These are phyloP conservation scores for Ptychochromis oligacanthus DNA, from an alignment of 2,113 vertebrate genomes.

Conservation along the genomic window DNA sequence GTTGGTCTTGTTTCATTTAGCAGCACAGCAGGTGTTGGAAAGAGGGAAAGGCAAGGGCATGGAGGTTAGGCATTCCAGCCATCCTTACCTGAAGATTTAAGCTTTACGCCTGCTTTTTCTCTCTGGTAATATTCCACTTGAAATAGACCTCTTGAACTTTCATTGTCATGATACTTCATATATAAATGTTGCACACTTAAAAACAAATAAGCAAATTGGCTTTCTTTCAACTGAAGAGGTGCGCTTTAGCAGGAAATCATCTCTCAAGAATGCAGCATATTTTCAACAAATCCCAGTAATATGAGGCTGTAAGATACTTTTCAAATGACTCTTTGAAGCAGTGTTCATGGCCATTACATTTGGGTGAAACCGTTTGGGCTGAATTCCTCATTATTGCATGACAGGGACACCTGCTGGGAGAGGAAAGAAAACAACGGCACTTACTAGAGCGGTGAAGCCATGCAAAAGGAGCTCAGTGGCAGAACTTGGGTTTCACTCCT, in stretches of 20 bases:
- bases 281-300: constrained; percentile 10
- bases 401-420: constrained; percentile 79
- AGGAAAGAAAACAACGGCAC: constrained; percentile 60
- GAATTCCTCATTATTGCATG: constrained; percentile 69
- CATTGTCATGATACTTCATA: neutral
- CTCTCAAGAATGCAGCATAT: constrained; percentile 11
- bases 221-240: constrained; percentile 18
- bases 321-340: constrained; percentile 53
- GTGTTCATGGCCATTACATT: constrained; percentile 31
- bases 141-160: neutral
- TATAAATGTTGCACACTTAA: constrained; percentile 13
- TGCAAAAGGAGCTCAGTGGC: constrained; percentile 33
- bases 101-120: constrained; percentile 1
- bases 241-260: constrained; percentile 9
- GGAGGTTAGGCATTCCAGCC: constrained; percentile 36
- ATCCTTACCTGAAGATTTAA: constrained; percentile 34
- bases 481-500: constrained; percentile 40
- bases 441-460: constrained; percentile 15
- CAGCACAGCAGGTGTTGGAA: constrained; percentile 72
- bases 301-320: constrained; percentile 17
- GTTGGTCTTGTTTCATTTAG: constrained; percentile 78
- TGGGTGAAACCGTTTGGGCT: constrained; percentile 44
- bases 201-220: constrained; percentile 14
- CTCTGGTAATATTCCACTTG: neutral
- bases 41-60: constrained; percentile 46